A percentile compares a stretch with the other conserved stretches of the same genome.
These are phyloP conservation scores for Ellobius talpinus DNA, from an alignment of 2,113 vertebrate genomes.

Conservation along the genomic window DNA sequence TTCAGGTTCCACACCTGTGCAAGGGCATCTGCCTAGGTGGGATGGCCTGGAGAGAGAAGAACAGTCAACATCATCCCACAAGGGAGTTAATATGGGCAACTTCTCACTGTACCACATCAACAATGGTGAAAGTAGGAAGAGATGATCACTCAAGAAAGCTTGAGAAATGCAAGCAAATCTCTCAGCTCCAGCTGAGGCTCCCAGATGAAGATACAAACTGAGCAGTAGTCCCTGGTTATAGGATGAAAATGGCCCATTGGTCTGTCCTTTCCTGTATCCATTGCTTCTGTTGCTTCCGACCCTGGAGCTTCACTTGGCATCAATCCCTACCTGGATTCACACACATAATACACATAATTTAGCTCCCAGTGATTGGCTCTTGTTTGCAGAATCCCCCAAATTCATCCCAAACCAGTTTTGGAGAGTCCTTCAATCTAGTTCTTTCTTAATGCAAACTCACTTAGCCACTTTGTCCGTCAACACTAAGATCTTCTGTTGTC, in stretches of 20 bases:
- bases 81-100: background rate
- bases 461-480: slow-evolving; percentile 4
- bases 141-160: background rate
- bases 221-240: background rate
- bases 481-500: background rate
- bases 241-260: background rate
- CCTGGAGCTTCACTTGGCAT: background rate
- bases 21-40: background rate
- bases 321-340: background rate
- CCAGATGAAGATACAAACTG: background rate
- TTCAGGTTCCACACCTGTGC: background rate
- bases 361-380: background rate
- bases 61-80: background rate
- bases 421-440: background rate
- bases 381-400: background rate
- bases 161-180: background rate
- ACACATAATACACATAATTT: background rate
- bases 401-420: background rate
- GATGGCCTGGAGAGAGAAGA: background rate
- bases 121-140: background rate
- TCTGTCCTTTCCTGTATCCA: background rate
- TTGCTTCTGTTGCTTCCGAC: background rate
- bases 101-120: background rate
- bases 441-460: slow-evolving; percentile 16
- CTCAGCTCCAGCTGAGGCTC: background rate